Evolutionary conservation across 2,113 vertebrate genomes (phyloP), one percentile per base, ranked within the genome.

Genomic region (Aplodontia rufa): DNA sequence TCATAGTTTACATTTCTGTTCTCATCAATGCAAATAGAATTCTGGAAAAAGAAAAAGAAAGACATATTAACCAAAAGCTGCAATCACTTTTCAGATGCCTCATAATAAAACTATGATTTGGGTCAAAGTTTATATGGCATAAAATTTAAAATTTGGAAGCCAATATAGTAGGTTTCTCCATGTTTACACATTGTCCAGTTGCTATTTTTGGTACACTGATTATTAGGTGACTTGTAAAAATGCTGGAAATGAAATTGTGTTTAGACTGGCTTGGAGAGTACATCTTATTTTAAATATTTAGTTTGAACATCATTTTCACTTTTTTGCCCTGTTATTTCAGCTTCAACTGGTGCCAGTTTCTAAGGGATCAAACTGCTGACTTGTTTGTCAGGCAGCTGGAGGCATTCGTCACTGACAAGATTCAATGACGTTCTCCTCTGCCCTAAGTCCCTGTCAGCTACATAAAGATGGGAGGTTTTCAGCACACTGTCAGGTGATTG

Each of bases 391-490:
- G 98, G 97, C 98, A 98, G 98, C 98, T 20, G 97, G 87, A 89
- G 97, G 98, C 96, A 96, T 82, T 90, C 99, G 99, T 99, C 99
- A 99, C 98, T 99, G 99, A 98, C 99, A 99, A 95, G 99, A 99
- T 95, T 99, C 99, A 97, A 97, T 99, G 97, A 99, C 84, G 0
- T 96, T 93, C 94, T 98, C 98, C 94, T 94, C 98, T 83, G 87
- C 98, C 83, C 92, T 96, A 84, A 97, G 98, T 5, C 99, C 98
- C 1, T 99, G 99, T 99, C 99, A 99, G 98, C 98, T 99, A 98
- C 99, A 99, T 90, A 99, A 98, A 96, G 99, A 98, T 42, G 99
- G 99, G 62, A 99, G 98, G 35, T 95, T 98, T 97, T 98, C 99
- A 0, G 97, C 95, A 96, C 99, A 99, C 97, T 98, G 99, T 99